Evolutionary conservation across 1,140 invertebrate genomes (phyloP), one percentile per base, ranked within the genome.

Genomic region (Drosophila pectinifera): DNA sequence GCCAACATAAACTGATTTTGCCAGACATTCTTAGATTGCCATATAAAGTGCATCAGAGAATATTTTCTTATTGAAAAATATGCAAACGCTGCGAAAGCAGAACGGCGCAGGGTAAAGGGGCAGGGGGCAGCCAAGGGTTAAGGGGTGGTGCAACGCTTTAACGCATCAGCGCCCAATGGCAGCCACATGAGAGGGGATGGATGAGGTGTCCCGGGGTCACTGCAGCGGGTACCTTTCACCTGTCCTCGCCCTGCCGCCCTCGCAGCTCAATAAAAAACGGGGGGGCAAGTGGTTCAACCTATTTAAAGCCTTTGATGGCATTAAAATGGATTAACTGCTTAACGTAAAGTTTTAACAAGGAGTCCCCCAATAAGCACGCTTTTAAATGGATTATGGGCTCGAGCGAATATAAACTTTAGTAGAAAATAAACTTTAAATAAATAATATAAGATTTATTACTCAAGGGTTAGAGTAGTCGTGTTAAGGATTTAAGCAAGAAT

Each of bases 1-100:
- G 49, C 58, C 48, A 55, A 63, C 70, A 63, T 74, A 74, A 62
- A 73, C 68, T 62, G 70, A 74, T 74, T 63, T 53, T 3, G 22
- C 22, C 39, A 46, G 56, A 59, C 34, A 45, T 59, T 64, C 65
- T 57, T 55, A 20, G 46, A 68, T 76, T 54, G 46, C 53, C 72
- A 58, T 55, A 48, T 75, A 67, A 53, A 65, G 48, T 82, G 67
- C 67, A 73, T 49, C 61, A 58, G 24, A 73, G 62, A 34, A 57
- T 80, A 84, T 80, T 68, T 72, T 85, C 46, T 68, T 77, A 84
- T 80, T 85, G 81, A 61, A 80, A 84, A 73, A 80, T 85, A 85
- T 84, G 80, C 80, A 83, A 69, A 79, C 80, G 59, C n/a, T 65
- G 80, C 80, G 53, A 55, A 63, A 31, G n/a, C 38, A 16, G n/a